These are phyloP conservation scores for Halocynthia aurantium DNA, from an alignment of 23 tunicate genomes.

Conservation along the genomic window DNA sequence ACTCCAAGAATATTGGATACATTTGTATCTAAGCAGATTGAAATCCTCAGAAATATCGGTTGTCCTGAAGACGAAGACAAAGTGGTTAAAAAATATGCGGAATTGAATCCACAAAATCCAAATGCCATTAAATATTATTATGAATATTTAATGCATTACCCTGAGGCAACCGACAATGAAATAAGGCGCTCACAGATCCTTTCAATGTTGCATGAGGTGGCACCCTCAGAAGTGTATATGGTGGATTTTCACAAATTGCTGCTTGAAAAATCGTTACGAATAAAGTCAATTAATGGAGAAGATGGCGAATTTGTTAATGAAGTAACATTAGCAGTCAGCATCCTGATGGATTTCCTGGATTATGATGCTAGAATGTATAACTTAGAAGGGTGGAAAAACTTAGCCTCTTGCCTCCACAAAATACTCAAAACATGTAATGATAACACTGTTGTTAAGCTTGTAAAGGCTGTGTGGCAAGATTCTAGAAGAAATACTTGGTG, in stretches of 20 bases:
- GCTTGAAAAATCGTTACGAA: background rate
- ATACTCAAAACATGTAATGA: background rate
- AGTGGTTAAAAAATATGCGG: background rate
- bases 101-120: conserved; percentile 5
- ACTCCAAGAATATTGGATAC: conserved; percentile 8
- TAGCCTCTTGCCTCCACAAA: background rate
- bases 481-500: conserved; percentile 16
- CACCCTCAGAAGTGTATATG: conserved; percentile 20
- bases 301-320: conserved; percentile 2
- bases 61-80: background rate
- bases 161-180: background rate
- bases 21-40: background rate
- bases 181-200: background rate
- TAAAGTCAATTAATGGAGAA: background rate
- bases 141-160: conserved; percentile 13
- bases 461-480: background rate
- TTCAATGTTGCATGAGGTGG: conserved; percentile 4
- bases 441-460: background rate
- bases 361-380: conserved; percentile 7
- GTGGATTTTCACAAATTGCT: conserved; percentile 8
- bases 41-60: background rate
- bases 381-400: background rate
- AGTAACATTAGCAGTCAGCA: background rate
- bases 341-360: conserved; percentile 19
- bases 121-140: conserved; percentile 19